Percentiles rank a stretch among this genome's conserved stretches.
Conservation (phyloP, 1,140 invertebrate species). For the Zaprionus ornatus region DNA sequence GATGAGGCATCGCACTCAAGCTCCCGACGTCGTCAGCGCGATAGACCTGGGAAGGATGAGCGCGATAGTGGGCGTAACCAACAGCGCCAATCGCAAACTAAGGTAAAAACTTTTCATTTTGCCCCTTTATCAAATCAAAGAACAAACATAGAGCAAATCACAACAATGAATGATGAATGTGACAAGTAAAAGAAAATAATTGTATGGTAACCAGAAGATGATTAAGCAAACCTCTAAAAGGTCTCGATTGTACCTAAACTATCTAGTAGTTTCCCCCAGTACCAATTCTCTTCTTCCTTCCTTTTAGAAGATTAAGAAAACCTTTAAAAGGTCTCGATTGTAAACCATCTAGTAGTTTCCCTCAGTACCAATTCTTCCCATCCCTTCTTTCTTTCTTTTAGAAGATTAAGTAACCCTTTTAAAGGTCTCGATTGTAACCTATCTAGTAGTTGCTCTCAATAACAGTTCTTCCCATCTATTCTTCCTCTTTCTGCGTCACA, state of each 20-base stretch:
- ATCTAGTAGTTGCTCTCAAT: constrained; percentile 32
- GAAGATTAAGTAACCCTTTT: neutral
- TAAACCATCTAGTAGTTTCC: too few relatives aligned
- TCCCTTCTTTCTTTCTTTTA: neutral
- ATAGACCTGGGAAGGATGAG: constrained; percentile 76
- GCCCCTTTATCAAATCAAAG: constrained; percentile 31
- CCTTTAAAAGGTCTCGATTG: too few relatives aligned
- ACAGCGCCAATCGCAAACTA: constrained; percentile 79
- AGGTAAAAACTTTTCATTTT: constrained; percentile 84
- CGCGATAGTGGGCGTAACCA: constrained; percentile 80
- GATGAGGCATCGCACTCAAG: constrained; percentile 84
- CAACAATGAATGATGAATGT: constrained; percentile 19
- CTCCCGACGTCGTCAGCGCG: constrained; percentile 75
- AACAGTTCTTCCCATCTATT: neutral
- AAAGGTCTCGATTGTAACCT: neutral
- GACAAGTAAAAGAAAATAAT: neutral
- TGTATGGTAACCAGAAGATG: constrained; percentile 17
- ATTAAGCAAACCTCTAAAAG: constrained; percentile 1
- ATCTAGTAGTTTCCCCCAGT: constrained; percentile 35
- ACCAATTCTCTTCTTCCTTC: neutral
- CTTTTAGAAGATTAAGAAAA: too few relatives aligned
- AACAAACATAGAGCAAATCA: constrained; percentile 61
- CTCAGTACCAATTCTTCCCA: too few relatives aligned
- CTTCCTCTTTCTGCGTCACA: constrained; percentile 1
- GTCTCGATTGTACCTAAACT: neutral